Percentiles rank a stretch among this genome's conserved stretches.
These are phyloP conservation scores for Aphelinus atriplicis DNA, from an alignment of 1,140 invertebrate species.

Conservation along the genomic window DNA sequence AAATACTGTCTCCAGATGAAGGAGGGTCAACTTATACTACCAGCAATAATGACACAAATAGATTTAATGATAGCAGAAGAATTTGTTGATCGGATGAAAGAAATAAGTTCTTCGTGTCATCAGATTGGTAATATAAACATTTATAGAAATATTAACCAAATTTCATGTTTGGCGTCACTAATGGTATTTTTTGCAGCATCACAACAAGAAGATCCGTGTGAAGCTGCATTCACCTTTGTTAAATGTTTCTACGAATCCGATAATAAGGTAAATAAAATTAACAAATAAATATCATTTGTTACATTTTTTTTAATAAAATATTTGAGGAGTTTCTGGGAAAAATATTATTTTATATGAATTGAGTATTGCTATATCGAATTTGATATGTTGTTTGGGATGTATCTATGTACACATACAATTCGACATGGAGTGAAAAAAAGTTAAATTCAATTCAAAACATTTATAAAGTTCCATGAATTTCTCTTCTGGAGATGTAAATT, in stretches of 20 bases:
- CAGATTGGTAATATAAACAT: constrained; percentile 10
- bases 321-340: not conserved
- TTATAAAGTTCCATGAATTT: too few species aligned
- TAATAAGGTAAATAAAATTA: not conserved
- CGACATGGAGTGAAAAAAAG: too few species aligned
- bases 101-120: constrained; percentile 25
- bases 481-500: too few species aligned
- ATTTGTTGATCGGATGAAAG: constrained; percentile 33
- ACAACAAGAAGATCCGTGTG: not conserved
- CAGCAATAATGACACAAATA: constrained; percentile 34
- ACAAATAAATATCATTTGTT: too few species aligned
- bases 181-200: not conserved
- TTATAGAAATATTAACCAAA: not conserved
- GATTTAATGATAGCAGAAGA: constrained; percentile 43
- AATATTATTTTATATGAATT: constrained; percentile 1
- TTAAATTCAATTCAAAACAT: too few species aligned
- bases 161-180: not conserved
- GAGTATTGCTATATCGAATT: not conserved
- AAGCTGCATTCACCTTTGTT: not conserved
- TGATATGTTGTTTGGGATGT: too few species aligned
- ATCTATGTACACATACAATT: too few species aligned
- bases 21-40: constrained; percentile 39
- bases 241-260: constrained; percentile 32
- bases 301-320: not conserved
- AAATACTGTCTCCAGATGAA: constrained; percentile 39